A percentile compares a stretch with the other conserved stretches of the same genome.
Evolutionary conservation across 1,140 invertebrate species (phyloP).

Genomic region (Zaprionus vittiger): DNA sequence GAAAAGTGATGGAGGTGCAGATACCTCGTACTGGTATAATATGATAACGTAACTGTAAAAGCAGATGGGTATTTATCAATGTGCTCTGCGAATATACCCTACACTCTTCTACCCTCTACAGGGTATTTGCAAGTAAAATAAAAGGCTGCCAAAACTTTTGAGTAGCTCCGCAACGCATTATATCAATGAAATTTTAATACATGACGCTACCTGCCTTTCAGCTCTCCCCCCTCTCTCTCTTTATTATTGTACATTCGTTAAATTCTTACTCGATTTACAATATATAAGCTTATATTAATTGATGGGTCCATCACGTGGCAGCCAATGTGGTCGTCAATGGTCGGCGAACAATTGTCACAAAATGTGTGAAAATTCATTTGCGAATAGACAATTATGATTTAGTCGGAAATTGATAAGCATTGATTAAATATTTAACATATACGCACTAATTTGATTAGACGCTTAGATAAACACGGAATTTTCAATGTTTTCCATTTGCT

Average conservation of each 20-base stretch:
- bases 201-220: background rate
- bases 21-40: background rate
- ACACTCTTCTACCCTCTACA: background rate
- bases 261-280: background rate
- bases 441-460: conserved; percentile 14
- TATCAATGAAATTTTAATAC: conserved; percentile 66
- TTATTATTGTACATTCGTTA: background rate
- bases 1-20: background rate
- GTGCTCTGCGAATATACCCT: background rate
- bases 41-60: background rate
- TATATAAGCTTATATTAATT: conserved; percentile 3
- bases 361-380: conserved; percentile 4
- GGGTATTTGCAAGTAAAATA: conserved; percentile 17
- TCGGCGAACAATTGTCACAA: background rate
- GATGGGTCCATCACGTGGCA: background rate
- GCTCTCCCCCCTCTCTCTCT: background rate
- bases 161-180: conserved; percentile 46
- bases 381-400: conserved; percentile 6
- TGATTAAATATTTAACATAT: conserved; percentile 27
- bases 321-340: background rate
- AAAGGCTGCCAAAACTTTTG: conserved; percentile 18
- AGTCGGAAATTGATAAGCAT: conserved; percentile 9
- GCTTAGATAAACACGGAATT: conserved; percentile 24
- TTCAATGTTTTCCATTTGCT: conserved; percentile 32
- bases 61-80: background rate